A percentile compares a stretch with the other conserved stretches of the same genome.
phyloP scores from a whole-genome alignment of 2,113 vertebrate genomes.

The Myxocyprinus asiaticus region DNA sequence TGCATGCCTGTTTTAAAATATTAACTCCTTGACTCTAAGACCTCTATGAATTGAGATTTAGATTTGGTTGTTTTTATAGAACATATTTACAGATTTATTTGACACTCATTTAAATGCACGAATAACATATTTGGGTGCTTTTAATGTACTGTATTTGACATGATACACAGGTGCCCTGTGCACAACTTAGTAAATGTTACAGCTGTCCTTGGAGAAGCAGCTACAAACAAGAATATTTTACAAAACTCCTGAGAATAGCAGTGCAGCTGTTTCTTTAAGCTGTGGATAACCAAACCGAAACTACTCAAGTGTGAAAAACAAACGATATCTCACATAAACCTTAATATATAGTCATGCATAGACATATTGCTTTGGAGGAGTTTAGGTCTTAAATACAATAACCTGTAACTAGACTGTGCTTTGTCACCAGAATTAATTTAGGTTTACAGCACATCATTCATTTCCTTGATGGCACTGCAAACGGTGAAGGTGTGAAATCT shows the following conservation, averaged over 20 bases:
- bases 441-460: neutral
- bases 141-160: constrained; percentile 1
- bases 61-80: too few species aligned
- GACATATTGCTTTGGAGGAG: neutral
- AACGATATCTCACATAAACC: constrained; percentile 37
- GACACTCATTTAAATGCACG: too few species aligned
- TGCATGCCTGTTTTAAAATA: too few species aligned
- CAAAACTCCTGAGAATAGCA: constrained; percentile 62
- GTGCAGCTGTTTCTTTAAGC: constrained; percentile 58
- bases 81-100: too few species aligned
- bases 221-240: constrained; percentile 60
- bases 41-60: too few species aligned
- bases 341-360: neutral
- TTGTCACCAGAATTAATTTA: constrained; percentile 18
- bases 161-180: constrained; percentile 40
- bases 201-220: constrained; percentile 55
- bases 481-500: constrained; percentile 16
- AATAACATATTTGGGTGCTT: too few species aligned
- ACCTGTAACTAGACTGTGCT: neutral
- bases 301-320: constrained; percentile 41
- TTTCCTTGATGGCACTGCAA: neutral
- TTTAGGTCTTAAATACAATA: neutral
- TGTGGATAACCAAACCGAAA: constrained; percentile 43
- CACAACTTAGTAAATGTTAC: constrained; percentile 52
- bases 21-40: too few species aligned